Evolutionary conservation across 1,140 invertebrate genomes (phyloP), one percentile per base, ranked within the genome.

Genomic region (Anastrepha ludens): DNA sequence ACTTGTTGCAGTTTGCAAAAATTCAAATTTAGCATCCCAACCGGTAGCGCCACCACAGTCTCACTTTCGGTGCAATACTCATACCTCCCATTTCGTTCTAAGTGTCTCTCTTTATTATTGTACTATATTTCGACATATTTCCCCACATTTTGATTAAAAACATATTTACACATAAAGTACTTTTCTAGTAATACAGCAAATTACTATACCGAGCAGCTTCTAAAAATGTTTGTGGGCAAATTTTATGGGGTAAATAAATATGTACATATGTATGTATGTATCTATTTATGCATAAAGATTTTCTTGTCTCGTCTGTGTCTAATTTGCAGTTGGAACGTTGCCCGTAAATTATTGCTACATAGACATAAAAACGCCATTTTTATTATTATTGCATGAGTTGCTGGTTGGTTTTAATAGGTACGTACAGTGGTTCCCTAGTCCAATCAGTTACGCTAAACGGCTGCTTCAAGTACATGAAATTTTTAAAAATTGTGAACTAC

Each of bases 281-380:
- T 39, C 0, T 74, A 67, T 44, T 74, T 74, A 39, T 15, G 67
- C 67, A 74, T 44, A 44, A 5, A 74, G 44, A 74, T 47, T 74
- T 74, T 41, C 67, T 41, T 74, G 67, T 74, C 67, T 74, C 67
- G 67, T 74, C 67, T 74, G 5, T 74, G 67, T 74, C 67, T 74
- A 74, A 74, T 74, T 74, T 47, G 15, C 39, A 5, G 39, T 74
- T 74, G 67, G 67, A 74, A 74, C 67, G 11, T 47, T 74, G 67
- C 67, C 67, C 11, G 9, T 44, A 74, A 47, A n/a, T 62, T 62
- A 74, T 74, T 74, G 67, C 67, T 13, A 74, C 67, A 74, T 47
- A 47, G 6, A 15, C 41, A 41, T 39, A 74, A 74, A 5, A 74
- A 17, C 41, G 39, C 67, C 15, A 44, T 74, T 74, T 39, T 74